These are phyloP conservation scores for Thera obeliscata DNA, from an alignment of 2,888 invertebrate species.

Conservation along the genomic window DNA sequence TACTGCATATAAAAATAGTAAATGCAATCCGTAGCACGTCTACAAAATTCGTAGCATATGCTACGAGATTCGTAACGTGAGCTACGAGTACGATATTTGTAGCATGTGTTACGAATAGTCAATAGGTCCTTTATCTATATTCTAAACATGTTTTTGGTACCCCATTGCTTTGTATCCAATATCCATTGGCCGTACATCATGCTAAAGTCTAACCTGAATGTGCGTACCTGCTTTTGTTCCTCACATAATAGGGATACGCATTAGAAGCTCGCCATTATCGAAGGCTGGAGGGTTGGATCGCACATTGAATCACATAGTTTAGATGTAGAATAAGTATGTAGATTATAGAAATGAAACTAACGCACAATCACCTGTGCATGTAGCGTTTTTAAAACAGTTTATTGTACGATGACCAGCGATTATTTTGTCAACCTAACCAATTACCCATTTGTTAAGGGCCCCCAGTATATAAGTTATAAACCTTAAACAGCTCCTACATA, in stretches of 20 bases:
- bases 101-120: not conserved
- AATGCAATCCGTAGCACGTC: constrained; percentile 6
- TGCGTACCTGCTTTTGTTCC: constrained; percentile 20
- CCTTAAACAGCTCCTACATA: too few species aligned
- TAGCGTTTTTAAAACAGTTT: too few species aligned
- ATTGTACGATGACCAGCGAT: too few species aligned
- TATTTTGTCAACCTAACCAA: too few species aligned
- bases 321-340: not conserved
- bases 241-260: constrained; percentile 25
- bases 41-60: constrained; percentile 1
- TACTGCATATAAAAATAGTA: not conserved
- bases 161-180: not conserved
- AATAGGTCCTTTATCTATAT: not conserved
- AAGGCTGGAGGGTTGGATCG: constrained; percentile 27
- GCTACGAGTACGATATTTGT: constrained; percentile 10
- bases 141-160: not conserved
- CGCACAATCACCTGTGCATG: not conserved
- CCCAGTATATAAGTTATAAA: too few species aligned
- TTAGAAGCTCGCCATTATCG: constrained; percentile 29
- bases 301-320: constrained; percentile 23
- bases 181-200: constrained; percentile 1
- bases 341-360: constrained; percentile 9
- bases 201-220: constrained; percentile 9
- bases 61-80: constrained; percentile 4
- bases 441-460: too few species aligned